Evolutionary conservation across 2,113 vertebrate species (phyloP).

Genomic region (Nibea coibor): DNA sequence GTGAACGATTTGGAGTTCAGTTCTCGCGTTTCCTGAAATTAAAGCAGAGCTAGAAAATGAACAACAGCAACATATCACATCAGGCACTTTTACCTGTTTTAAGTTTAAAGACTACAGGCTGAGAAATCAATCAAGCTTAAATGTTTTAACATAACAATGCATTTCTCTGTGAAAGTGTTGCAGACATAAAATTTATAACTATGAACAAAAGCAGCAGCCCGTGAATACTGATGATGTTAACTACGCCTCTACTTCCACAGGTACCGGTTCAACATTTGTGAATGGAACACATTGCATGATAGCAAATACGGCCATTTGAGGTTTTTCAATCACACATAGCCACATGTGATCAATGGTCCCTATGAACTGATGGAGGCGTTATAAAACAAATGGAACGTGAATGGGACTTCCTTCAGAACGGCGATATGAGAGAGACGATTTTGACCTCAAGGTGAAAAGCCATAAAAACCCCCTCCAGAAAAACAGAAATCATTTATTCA

Average conservation of each 20-base stretch:
- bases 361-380: slow-evolving; percentile 33
- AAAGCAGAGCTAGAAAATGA: background rate
- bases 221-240: slow-evolving; percentile 41
- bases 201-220: slow-evolving; percentile 28
- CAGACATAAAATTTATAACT: slow-evolving; percentile 19
- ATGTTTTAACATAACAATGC: slow-evolving; percentile 24
- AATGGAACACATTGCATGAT: slow-evolving; percentile 24
- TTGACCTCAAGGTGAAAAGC: slow-evolving; percentile 39
- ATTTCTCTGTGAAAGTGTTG: slow-evolving; percentile 20
- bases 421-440: slow-evolving; percentile 10
- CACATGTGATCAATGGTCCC: slow-evolving; percentile 46
- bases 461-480: background rate
- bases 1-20: background rate
- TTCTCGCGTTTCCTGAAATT: background rate
- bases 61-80: slow-evolving; percentile 10
- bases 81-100: background rate
- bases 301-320: slow-evolving; percentile 22
- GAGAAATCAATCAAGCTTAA: slow-evolving; percentile 27
- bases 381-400: slow-evolving; percentile 33
- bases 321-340: slow-evolving; percentile 39
- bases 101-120: slow-evolving; percentile 9
- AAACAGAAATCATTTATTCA: slow-evolving; percentile 29
- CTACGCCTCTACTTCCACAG: slow-evolving; percentile 44
- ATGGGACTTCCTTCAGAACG: slow-evolving; percentile 10
- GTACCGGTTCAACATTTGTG: slow-evolving; percentile 26